A percentile compares a stretch with the other conserved stretches of the same genome.
Evolutionary conservation across 2,888 invertebrate genomes (phyloP).

Genomic region (Leptopterna dolabrata): DNA sequence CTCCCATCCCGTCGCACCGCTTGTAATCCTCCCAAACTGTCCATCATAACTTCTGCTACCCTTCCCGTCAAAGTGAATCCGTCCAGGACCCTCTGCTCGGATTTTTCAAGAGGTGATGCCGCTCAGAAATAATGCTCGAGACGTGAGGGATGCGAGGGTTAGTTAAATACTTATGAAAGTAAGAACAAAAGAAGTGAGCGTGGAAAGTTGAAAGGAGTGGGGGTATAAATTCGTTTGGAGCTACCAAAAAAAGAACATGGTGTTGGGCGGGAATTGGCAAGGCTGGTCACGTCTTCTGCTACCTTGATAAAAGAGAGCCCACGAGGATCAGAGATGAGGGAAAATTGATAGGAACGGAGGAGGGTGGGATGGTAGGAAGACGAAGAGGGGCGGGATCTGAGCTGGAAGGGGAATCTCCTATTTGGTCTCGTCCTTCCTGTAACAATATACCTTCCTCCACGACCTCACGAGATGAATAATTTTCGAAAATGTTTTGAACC

Average conservation of each 20-base stretch:
- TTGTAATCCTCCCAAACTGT: constrained; percentile 39
- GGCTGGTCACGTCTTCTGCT: constrained; percentile 56
- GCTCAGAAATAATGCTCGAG: constrained; percentile 37
- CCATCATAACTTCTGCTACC: constrained; percentile 30
- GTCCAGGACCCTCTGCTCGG: neutral
- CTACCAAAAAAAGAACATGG: constrained; percentile 43
- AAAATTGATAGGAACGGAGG: constrained; percentile 58
- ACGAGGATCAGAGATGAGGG: constrained; percentile 58
- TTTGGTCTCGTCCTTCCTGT: neutral
- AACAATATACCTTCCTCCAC: neutral
- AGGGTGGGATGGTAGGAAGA: neutral
- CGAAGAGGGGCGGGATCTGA: neutral
- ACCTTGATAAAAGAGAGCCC: constrained; percentile 58
- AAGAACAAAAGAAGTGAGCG: constrained; percentile 51
- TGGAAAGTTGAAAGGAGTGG: constrained; percentile 45
- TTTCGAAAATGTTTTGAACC: neutral
- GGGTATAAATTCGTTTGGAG: constrained; percentile 55
- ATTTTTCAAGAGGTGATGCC: constrained; percentile 30
- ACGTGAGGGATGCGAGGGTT: constrained; percentile 47
- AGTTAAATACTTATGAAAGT: constrained; percentile 55
- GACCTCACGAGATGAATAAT: neutral
- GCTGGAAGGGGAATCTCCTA: neutral
- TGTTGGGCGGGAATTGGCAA: constrained; percentile 45
- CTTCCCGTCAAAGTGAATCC: constrained; percentile 35
- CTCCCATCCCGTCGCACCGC: neutral